Evolutionary conservation across 30 jellyfish, hydroid and myxozoan species (phyloP).

Genomic region (Sanderia malayensis): DNA sequence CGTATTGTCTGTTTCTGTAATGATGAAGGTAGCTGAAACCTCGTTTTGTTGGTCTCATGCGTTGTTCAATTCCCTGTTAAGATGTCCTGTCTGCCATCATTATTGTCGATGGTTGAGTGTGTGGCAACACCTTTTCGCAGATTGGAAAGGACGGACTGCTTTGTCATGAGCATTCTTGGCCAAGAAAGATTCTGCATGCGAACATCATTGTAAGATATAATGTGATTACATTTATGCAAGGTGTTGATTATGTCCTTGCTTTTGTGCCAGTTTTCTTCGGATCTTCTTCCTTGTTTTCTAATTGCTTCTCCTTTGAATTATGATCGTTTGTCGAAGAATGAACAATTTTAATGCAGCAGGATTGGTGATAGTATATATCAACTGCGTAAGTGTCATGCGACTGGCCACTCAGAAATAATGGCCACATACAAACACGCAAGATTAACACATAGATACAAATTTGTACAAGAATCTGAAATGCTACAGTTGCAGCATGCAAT

Average conservation of each 20-base stretch:
- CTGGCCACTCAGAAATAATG: background rate
- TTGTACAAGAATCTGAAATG: too few relatives aligned
- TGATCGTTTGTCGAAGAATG: too few relatives aligned
- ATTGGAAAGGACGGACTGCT: background rate
- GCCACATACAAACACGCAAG: too few relatives aligned
- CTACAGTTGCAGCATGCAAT: too few relatives aligned
- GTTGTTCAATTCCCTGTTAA: background rate
- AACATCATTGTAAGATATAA: background rate
- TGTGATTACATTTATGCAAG: background rate
- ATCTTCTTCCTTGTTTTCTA: too few relatives aligned
- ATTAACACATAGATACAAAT: too few relatives aligned
- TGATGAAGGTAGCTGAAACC: background rate
- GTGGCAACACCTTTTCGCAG: background rate
- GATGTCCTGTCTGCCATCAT: background rate
- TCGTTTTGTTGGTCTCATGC: constrained; percentile 12
- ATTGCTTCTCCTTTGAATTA: too few relatives aligned
- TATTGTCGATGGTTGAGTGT: background rate
- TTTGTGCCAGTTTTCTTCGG: constrained; percentile 8
- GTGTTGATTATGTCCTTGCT: background rate
- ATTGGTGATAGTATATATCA: too few relatives aligned
- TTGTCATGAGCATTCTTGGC: background rate
- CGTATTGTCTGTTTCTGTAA: background rate
- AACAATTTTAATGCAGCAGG: too few relatives aligned
- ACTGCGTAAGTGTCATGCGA: background rate
- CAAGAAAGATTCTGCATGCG: background rate